A percentile compares a stretch with the other conserved stretches of the same genome.
phyloP scores from a whole-genome alignment of 2,113 vertebrate species.

The Alces alces region DNA sequence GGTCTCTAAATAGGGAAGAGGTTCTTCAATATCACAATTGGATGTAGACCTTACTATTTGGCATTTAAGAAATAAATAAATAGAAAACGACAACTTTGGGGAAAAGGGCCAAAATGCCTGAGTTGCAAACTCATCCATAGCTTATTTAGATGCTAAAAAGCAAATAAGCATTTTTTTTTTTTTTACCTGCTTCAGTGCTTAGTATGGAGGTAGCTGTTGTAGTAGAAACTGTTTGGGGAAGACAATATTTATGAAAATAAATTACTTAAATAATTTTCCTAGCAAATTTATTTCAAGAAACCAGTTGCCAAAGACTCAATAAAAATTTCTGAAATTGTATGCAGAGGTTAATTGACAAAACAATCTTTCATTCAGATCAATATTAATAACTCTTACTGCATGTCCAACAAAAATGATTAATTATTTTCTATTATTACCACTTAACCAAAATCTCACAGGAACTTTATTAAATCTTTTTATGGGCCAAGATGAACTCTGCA shows the following conservation, averaged over 20 bases:
- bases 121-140: background rate
- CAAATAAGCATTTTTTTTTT: background rate
- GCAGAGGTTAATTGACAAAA: background rate
- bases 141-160: background rate
- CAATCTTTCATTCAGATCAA: background rate
- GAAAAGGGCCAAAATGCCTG: background rate
- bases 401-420: background rate
- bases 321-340: background rate
- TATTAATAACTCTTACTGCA: background rate
- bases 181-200: background rate
- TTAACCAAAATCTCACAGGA: background rate
- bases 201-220: background rate
- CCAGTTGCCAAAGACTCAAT: background rate
- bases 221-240: conserved; percentile 24
- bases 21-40: background rate
- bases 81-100: background rate
- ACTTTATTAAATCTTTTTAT: background rate
- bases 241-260: background rate
- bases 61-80: background rate
- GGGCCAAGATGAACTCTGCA: background rate
- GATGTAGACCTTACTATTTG: background rate
- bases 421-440: background rate
- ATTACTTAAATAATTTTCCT: background rate
- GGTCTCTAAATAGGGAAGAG: background rate
- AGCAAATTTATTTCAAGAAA: background rate